Evolutionary conservation across 1,140 invertebrate species (phyloP).

Genomic region (Drosophila pachea): DNA sequence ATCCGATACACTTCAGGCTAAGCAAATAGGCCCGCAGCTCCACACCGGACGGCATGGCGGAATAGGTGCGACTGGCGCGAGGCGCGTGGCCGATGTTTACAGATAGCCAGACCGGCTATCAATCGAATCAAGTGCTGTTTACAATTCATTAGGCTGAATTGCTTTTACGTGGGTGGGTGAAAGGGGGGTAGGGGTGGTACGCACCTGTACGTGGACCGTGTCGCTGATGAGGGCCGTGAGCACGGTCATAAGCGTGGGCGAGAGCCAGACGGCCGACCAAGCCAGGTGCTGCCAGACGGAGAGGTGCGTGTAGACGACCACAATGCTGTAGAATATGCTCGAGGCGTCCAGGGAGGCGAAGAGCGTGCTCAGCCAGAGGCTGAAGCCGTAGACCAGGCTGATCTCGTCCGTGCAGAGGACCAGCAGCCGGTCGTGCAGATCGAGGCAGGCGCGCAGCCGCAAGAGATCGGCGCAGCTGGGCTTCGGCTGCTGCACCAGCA

Average conservation of each 20-base stretch:
- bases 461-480: slow-evolving; percentile 14
- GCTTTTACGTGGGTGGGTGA: not conserved
- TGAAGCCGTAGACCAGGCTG: slow-evolving; percentile 64
- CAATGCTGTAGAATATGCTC: slow-evolving; percentile 52
- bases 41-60: slow-evolving; percentile 44
- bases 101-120: not conserved
- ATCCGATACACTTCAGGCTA: slow-evolving; percentile 51
- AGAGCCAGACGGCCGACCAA: slow-evolving; percentile 42
- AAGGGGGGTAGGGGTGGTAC: slow-evolving; percentile 11
- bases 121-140: slow-evolving; percentile 22
- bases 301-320: slow-evolving; percentile 28
- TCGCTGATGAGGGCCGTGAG: slow-evolving; percentile 51
- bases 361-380: slow-evolving; percentile 45
- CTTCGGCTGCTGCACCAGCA: slow-evolving; percentile 28
- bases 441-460: slow-evolving; percentile 47
- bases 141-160: slow-evolving; percentile 6
- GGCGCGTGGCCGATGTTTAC: not conserved
- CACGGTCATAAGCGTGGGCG: slow-evolving; percentile 51
- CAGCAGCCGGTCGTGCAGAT: slow-evolving; percentile 57
- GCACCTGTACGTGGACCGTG: slow-evolving; percentile 54
- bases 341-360: slow-evolving; percentile 57
- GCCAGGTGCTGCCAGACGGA: not conserved
- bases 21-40: slow-evolving; percentile 55
- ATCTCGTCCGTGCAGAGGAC: slow-evolving; percentile 58
- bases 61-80: slow-evolving; percentile 7